phyloP scores from a whole-genome alignment of 2,888 invertebrate genomes.

The Thalpophila matura region DNA sequence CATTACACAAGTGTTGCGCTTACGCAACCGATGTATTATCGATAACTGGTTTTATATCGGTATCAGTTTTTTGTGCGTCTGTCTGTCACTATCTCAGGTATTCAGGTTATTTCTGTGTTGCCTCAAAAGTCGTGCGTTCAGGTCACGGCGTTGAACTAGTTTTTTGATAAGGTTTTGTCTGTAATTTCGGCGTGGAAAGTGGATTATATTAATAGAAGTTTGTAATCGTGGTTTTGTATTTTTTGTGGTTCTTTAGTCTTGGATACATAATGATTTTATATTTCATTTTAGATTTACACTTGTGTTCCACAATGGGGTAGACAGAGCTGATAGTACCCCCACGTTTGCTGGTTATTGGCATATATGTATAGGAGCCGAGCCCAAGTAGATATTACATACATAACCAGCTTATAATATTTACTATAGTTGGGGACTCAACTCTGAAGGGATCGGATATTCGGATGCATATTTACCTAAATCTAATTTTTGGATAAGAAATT shows the following conservation, averaged over 20 bases:
- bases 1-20: slow-evolving; percentile 42
- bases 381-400: no score
- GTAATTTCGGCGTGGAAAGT: slow-evolving; percentile 15
- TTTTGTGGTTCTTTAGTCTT: slow-evolving; percentile 8
- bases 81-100: slow-evolving; percentile 30
- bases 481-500: not conserved
- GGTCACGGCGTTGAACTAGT: slow-evolving; percentile 31
- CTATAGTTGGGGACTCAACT: no score
- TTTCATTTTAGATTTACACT: no score
- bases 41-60: slow-evolving; percentile 46
- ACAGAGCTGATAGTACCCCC: no score
- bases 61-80: slow-evolving; percentile 34
- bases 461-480: not conserved
- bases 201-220: no score
- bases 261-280: no score
- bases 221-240: not conserved
- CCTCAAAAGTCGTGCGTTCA: slow-evolving; percentile 34
- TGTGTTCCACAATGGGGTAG: no score
- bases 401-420: no score
- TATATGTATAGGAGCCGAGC: no score
- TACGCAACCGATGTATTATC: slow-evolving; percentile 46
- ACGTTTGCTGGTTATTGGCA: no score
- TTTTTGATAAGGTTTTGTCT: slow-evolving; percentile 21
- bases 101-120: slow-evolving; percentile 47
- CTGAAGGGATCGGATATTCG: no score